Percentiles rank a stretch among this genome's conserved stretches.
Evolutionary conservation across 2,797 vertebrate genomes (phyloP).

Genomic region (Danio aesculapii): DNA sequence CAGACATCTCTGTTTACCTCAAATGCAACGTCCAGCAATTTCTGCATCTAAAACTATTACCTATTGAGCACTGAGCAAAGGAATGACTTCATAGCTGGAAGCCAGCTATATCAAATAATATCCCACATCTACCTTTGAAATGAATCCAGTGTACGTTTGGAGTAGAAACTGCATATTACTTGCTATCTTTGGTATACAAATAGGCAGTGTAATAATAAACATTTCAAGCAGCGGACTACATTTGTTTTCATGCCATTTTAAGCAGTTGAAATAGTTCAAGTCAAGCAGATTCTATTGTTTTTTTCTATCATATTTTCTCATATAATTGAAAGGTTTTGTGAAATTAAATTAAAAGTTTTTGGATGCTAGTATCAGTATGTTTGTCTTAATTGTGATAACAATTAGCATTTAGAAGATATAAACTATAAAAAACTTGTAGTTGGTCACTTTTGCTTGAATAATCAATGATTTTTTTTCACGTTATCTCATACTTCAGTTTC

Average conservation of each 20-base stretch:
- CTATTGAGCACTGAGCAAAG: neutral
- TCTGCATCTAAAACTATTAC: neutral
- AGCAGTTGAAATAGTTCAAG: neutral
- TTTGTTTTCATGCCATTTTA: too few relatives aligned
- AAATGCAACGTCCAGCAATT: neutral
- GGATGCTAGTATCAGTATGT: too few relatives aligned
- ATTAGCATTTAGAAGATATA: too few relatives aligned
- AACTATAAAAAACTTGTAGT: too few relatives aligned
- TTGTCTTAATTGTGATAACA: too few relatives aligned
- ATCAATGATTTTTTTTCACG: too few relatives aligned
- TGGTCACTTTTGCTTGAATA: too few relatives aligned
- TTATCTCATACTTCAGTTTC: too few relatives aligned
- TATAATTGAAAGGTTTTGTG: neutral
- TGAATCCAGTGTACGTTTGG: neutral
- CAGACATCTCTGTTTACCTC: neutral
- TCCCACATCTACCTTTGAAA: neutral
- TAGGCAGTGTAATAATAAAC: neutral
- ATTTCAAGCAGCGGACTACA: neutral
- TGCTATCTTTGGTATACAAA: neutral
- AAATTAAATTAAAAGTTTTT: too few relatives aligned
- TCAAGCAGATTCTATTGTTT: neutral
- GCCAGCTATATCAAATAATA: neutral
- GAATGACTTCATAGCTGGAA: neutral
- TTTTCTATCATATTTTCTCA: neutral
- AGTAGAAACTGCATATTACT: neutral